Conservation (phyloP, 2,113 vertebrate genomes). For the Euleptes europaea region DNA sequence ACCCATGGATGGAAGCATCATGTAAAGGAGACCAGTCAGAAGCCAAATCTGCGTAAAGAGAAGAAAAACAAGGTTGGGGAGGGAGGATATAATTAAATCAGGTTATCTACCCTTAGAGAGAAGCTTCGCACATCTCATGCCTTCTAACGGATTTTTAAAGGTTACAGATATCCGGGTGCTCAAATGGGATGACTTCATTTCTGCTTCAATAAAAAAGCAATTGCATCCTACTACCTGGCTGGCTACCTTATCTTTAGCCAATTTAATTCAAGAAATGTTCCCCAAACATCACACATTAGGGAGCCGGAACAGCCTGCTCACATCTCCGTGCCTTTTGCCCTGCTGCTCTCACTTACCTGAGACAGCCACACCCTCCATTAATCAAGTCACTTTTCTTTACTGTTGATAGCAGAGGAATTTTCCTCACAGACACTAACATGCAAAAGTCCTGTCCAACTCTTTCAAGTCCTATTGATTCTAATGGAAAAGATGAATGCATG, state of each 20-base stretch:
- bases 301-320: neutral
- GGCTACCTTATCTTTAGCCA: constrained; percentile 18
- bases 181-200: neutral
- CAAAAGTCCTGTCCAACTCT: neutral
- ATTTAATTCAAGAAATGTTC: neutral
- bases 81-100: neutral
- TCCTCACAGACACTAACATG: neutral
- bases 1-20: constrained; percentile 84
- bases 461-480: neutral
- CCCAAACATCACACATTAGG: neutral
- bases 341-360: neutral
- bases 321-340: neutral
- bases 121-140: neutral
- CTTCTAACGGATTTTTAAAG: neutral
- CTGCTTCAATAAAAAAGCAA: neutral
- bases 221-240: neutral
- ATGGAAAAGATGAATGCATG: neutral
- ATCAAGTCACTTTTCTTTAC: neutral
- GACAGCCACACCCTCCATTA: neutral
- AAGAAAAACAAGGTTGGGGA: neutral
- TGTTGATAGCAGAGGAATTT: neutral
- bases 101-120: neutral
- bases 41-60: constrained; percentile 67
- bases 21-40: constrained; percentile 90
- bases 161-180: neutral